Evolutionary conservation across 1,140 invertebrate genomes (phyloP), one percentile per base, ranked within the genome.

Genomic region (Hylyphantes graminicola): DNA sequence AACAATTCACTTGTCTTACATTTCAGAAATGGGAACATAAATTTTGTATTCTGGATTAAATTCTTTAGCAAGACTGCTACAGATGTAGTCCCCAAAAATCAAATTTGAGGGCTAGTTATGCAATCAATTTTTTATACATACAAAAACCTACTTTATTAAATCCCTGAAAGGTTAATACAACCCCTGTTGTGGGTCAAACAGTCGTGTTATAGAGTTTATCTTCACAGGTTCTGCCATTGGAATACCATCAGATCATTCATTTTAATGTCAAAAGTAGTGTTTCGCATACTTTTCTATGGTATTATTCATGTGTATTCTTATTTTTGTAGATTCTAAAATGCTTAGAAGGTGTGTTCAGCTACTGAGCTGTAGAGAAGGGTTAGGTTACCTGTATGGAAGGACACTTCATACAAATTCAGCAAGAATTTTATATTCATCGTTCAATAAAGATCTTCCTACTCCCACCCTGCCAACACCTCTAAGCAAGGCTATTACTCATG

Each of bases 361-460:
- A 17, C 35, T 48, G 2, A 51, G 15, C 10, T 55, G 48, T 64
- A 21, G 19, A 5, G 35, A 67, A 35, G 11, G 7, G 10, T 21
- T 81, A 15, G 67, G 55, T 5, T 64, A 61, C 11, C 51, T n/a
- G 1, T 55, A 19, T 54, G 15, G 51, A 55, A 2, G 54, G 5
- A 74, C 57, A 67, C 10, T 70, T 59, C 64, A 85, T 70, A 67
- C 72, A 55, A 61, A 61, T 70, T 3, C 57, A 15, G 9, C 51
- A 0, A 64, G 50, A 72, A 53, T 85, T 12, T 12, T 85, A 48
- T 75, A 12, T 68, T 21, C 64, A 21, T 15, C n/a, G 19, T 65
- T 64, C n/a, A 50, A 77, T 3, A 76, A 72, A 70, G 73, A 85
- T 63, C 54, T 85, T 11, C 82, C 82, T 53, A 77, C 50, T 63